Percentiles rank a stretch among this genome's conserved stretches.
These are phyloP conservation scores for Epistrophella euchroma DNA, from an alignment of 2,888 invertebrate genomes.

Conservation along the genomic window DNA sequence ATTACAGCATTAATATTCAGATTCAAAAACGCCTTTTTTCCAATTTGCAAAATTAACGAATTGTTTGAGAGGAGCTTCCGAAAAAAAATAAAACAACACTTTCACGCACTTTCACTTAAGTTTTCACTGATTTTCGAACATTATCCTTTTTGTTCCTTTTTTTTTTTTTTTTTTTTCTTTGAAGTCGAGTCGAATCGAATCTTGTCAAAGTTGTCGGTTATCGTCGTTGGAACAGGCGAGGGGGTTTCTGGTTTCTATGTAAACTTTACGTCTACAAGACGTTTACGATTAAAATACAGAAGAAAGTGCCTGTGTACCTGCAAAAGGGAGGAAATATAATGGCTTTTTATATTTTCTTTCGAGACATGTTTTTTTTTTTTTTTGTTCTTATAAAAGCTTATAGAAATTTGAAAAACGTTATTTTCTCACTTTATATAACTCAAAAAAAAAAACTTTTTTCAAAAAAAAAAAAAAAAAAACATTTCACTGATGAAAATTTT, in stretches of 20 bases:
- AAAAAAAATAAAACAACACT: conserved; percentile 38
- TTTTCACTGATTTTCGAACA: conserved; percentile 62
- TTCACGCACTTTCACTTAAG: conserved; percentile 73
- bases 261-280: conserved; percentile 64
- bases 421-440: conserved; percentile 61
- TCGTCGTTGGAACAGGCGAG: conserved; percentile 26
- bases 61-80: conserved; percentile 17
- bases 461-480: conserved; percentile 3
- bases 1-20: conserved; percentile 40
- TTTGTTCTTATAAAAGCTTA: neutral
- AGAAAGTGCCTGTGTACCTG: conserved; percentile 66
- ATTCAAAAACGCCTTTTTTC: conserved; percentile 27
- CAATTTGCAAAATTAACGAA: conserved; percentile 6
- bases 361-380: conserved; percentile 24
- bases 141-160: neutral
- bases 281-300: conserved; percentile 55
- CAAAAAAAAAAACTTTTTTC: conserved; percentile 15
- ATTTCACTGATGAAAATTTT: conserved; percentile 1
- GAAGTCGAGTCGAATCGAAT: conserved; percentile 39
- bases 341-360: conserved; percentile 27
- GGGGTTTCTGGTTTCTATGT: conserved; percentile 42
- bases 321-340: conserved; percentile 57
- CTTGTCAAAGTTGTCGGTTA: conserved; percentile 36
- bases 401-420: conserved; percentile 22
- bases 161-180: conserved; percentile 25